phyloP scores from a whole-genome alignment of 2,888 invertebrate species.

The Holacanthella duospinosa region DNA sequence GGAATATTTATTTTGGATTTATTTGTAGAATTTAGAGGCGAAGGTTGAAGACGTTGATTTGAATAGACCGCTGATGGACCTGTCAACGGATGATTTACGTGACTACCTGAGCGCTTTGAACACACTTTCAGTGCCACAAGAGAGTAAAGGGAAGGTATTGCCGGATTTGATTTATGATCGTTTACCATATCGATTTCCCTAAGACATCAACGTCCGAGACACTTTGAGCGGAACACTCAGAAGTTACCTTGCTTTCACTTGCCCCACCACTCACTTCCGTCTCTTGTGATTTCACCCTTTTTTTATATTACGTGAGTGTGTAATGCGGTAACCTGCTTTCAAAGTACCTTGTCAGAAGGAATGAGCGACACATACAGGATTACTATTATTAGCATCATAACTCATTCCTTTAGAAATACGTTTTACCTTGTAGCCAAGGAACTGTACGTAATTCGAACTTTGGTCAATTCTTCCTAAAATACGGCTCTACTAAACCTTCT shows the following conservation, averaged over 20 bases:
- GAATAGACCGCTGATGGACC: conserved; percentile 31
- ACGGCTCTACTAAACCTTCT: too few relatives aligned
- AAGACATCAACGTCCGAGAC: too few relatives aligned
- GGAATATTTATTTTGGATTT: conserved; percentile 1
- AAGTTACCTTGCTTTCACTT: too few relatives aligned
- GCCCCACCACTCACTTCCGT: neutral
- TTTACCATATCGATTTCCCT: neutral
- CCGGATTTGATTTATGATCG: neutral
- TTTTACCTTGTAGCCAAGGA: too few relatives aligned
- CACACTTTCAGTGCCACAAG: too few relatives aligned
- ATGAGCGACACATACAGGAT: neutral
- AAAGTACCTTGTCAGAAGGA: neutral
- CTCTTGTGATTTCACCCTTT: neutral
- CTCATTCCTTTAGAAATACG: too few relatives aligned
- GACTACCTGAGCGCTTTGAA: conserved; percentile 24
- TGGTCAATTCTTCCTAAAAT: too few relatives aligned
- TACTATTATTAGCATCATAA: neutral
- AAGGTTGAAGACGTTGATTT: conserved; percentile 14
- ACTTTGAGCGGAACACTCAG: too few relatives aligned
- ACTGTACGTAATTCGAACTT: too few relatives aligned
- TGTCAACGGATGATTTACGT: conserved; percentile 28
- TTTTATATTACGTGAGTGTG: neutral
- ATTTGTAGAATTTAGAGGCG: conserved; percentile 23
- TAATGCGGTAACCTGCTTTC: neutral
- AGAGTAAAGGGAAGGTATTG: neutral